Evolutionary conservation across 1,140 invertebrate genomes (phyloP).

Genomic region (Leptestheria dahalacensis): DNA sequence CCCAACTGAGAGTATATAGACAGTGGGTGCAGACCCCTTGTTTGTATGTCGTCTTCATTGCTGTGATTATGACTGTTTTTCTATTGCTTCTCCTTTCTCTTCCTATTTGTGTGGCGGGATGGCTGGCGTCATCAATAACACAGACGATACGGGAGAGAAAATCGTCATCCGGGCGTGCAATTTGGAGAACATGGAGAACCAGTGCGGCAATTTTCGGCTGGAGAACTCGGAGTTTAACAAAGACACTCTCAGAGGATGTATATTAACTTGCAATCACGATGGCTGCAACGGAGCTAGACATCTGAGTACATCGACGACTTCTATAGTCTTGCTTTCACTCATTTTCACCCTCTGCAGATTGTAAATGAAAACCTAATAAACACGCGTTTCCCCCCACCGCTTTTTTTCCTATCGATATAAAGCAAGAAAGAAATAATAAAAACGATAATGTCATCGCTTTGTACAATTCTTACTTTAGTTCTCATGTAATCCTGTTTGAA

Average conservation of each 20-base stretch:
- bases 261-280: slow-evolving; percentile 36
- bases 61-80: too few species aligned
- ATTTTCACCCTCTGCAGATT: not conserved
- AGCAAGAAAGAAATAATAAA: too few species aligned
- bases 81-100: too few species aligned
- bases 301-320: not conserved
- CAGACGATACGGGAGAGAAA: slow-evolving; percentile 25
- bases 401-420: too few species aligned
- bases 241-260: slow-evolving; percentile 35
- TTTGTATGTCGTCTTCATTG: too few species aligned
- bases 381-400: too few species aligned
- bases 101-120: not conserved
- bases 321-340: not conserved
- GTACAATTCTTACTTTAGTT: too few species aligned
- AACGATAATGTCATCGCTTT: too few species aligned
- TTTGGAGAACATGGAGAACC: slow-evolving; percentile 39
- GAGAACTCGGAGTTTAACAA: slow-evolving; percentile 21
- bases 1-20: too few species aligned
- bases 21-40: too few species aligned
- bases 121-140: slow-evolving; percentile 3
- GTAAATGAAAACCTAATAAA: too few species aligned
- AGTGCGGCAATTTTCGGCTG: slow-evolving; percentile 36
- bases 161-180: slow-evolving; percentile 37
- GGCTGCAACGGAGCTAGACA: slow-evolving; percentile 22
- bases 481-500: too few species aligned